Base-by-base conservation (phyloP, 2,888 invertebrate species). In the Pheosia tremula region DNA sequence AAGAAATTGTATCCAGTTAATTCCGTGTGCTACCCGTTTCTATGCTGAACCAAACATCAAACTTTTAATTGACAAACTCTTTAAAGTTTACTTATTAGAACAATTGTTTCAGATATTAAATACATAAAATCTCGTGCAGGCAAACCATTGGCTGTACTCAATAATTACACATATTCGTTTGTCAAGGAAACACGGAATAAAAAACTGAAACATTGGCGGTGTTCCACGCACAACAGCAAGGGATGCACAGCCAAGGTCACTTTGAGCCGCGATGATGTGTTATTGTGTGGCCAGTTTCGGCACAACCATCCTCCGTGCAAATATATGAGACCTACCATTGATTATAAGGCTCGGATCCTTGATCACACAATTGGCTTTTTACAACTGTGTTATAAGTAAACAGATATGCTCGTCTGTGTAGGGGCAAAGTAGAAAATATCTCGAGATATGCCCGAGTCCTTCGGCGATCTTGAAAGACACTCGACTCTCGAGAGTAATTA, bases 151-250 rank as follows among this genome's bases (percentile, higher is more conserved):
- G 68, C 73, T 54, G 56, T 77, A 5, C 50, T 71, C 36, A 45
- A 75, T 45, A 56, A 76, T 37, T 74, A 66, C 38, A 72, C 71
- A 1, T 76, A 69, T 45, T 49, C 57, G 36, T 41, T 62, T 7
- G 50, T 38, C 4, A 54, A 39, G 9, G 24, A 24, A 50, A 50
- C 13, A 7, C 24, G 9, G 10, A 24, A 24, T 13, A 7, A 50
- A 8, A 50, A 50, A 1, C 24, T n/a, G 11, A 55, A 39, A 3
- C 47, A 54, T 13, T 74, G 72, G 76, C 59, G 65, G 4, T 76
- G 76, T 59, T 76, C 76, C 0, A 66, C 72, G 4, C 67, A 74
- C 39, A 61, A 65, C 6, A 57, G 59, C 5, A 64, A 56, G 38
- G 63, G 57, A 3, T 74, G 74, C 13, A 66, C 52, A n/a, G 74